These are phyloP conservation scores for Eulemur macaco DNA, from an alignment of 2,113 vertebrate species.

Conservation along the genomic window DNA sequence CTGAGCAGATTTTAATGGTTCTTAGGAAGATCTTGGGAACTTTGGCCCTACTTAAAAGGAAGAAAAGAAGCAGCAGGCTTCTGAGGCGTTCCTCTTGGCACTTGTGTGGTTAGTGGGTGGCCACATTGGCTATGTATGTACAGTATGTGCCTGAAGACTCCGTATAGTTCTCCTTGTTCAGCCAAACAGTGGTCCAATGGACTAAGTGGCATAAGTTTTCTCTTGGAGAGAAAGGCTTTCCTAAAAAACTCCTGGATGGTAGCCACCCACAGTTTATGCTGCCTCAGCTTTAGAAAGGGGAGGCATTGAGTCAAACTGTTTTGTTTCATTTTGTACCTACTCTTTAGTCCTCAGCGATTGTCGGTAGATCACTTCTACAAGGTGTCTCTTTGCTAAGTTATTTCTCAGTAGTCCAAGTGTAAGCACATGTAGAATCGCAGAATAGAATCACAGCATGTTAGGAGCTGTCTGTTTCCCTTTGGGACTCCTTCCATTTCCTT, in stretches of 20 bases:
- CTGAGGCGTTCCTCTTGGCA: not conserved
- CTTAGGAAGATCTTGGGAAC: conserved; percentile 24
- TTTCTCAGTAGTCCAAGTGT: not conserved
- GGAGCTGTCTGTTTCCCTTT: not conserved
- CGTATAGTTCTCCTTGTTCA: not conserved
- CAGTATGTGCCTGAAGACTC: not conserved
- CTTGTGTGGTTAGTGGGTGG: not conserved
- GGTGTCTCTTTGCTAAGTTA: not conserved
- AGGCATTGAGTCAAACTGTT: not conserved
- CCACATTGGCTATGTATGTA: not conserved
- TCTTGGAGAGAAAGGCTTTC: conserved; percentile 16
- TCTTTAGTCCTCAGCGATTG: not conserved
- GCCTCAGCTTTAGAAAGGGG: not conserved
- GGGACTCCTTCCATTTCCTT: not conserved
- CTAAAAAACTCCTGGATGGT: not conserved
- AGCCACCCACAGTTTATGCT: not conserved
- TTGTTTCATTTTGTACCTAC: conserved; percentile 10
- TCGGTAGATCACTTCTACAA: not conserved
- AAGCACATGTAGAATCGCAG: not conserved
- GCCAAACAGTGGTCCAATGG: not conserved
- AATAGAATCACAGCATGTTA: not conserved
- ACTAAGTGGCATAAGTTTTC: not conserved
- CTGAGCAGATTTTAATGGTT: not conserved
- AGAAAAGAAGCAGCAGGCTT: not conserved
- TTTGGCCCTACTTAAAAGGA: not conserved